These are phyloP conservation scores for Napeogenes inachia DNA, from an alignment of 2,888 invertebrate species.

Conservation along the genomic window DNA sequence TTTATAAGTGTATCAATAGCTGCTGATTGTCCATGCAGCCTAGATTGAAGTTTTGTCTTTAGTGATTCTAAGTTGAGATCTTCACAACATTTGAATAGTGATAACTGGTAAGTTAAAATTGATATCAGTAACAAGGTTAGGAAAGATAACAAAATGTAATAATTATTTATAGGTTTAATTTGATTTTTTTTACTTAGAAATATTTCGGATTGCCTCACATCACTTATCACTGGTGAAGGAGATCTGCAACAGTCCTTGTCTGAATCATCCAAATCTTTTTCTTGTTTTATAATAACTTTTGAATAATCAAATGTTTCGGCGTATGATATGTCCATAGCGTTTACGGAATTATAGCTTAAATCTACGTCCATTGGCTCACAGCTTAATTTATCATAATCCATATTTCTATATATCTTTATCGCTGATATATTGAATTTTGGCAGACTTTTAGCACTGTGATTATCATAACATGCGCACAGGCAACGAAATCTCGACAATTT, in stretches of 20 bases:
- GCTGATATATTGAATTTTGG: neutral
- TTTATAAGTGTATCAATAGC: slow-evolving; percentile 47
- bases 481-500: no score
- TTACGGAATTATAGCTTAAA: slow-evolving; percentile 51
- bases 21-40: slow-evolving; percentile 56
- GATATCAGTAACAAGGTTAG: slow-evolving; percentile 40
- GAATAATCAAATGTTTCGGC: slow-evolving; percentile 9
- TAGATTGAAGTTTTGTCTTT: slow-evolving; percentile 39
- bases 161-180: neutral
- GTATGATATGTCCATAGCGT: slow-evolving; percentile 54
- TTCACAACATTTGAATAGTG: slow-evolving; percentile 48
- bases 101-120: slow-evolving; percentile 39
- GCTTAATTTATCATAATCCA: slow-evolving; percentile 37
- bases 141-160: slow-evolving; percentile 8
- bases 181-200: neutral
- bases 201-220: neutral
- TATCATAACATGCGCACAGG: no score
- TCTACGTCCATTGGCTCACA: slow-evolving; percentile 70
- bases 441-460: neutral
- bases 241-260: slow-evolving; percentile 15
- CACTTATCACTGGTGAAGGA: slow-evolving; percentile 1
- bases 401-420: slow-evolving; percentile 7
- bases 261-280: slow-evolving; percentile 31
- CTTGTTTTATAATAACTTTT: slow-evolving; percentile 11
- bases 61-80: slow-evolving; percentile 41